These are phyloP conservation scores for Paragorgia papillata DNA, from an alignment of 92 coral and sea anemone genomes.

Conservation along the genomic window DNA sequence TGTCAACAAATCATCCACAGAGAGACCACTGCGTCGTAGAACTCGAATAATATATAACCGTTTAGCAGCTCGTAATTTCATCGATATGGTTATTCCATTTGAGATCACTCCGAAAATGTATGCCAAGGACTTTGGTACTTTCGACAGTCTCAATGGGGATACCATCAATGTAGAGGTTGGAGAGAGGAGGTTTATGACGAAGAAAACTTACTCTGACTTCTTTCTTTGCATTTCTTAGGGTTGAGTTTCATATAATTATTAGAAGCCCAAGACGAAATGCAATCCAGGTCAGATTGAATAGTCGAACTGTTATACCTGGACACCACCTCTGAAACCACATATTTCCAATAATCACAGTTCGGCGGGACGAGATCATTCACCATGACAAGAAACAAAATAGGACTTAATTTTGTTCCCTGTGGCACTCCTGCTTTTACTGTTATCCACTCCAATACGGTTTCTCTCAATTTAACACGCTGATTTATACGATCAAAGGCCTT, in stretches of 20 bases:
- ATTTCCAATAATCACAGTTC: constrained; percentile 48
- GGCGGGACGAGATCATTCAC: constrained; percentile 54
- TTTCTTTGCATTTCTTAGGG: constrained; percentile 50
- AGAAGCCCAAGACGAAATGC: constrained; percentile 47
- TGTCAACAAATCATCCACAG: constrained; percentile 23
- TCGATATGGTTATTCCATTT: constrained; percentile 9
- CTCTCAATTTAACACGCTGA: constrained; percentile 48
- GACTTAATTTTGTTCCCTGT: constrained; percentile 49
- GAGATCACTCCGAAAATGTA: not conserved
- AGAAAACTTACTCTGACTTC: constrained; percentile 44
- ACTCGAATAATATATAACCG: constrained; percentile 30
- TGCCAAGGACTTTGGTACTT: constrained; percentile 11
- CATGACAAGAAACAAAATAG: constrained; percentile 59
- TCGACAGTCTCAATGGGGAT: constrained; percentile 9
- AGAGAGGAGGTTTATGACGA: not conserved
- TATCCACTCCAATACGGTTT: constrained; percentile 48
- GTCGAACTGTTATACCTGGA: constrained; percentile 28
- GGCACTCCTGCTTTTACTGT: constrained; percentile 49
- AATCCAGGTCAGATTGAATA: constrained; percentile 34
- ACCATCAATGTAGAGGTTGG: not conserved
- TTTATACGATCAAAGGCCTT: constrained; percentile 20
- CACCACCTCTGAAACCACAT: constrained; percentile 47
- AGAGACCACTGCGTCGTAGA: constrained; percentile 3
- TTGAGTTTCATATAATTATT: constrained; percentile 52
- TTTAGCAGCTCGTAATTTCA: constrained; percentile 20